Base-by-base conservation (phyloP, 2,797 vertebrate species). In the Helicolenus hilgendorfi region DNA sequence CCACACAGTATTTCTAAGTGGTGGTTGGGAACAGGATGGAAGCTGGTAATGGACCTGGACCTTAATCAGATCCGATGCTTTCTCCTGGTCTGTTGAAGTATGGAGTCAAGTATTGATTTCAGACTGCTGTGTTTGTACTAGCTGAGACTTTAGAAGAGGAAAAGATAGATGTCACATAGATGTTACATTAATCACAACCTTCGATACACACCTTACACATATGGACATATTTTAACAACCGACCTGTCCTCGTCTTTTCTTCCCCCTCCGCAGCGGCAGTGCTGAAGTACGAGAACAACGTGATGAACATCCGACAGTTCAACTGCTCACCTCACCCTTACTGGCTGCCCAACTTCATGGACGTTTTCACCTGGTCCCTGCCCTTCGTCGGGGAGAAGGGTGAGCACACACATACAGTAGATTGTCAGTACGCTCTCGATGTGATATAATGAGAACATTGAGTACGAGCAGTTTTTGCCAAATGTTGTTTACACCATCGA, bases 311-410 rank as follows among this genome's bases (percentile, higher is more conserved):
- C 88, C 93, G 97, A 14, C 97, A 97, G 96, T 98, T 98, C 89
- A 98, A 98, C 93, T 98, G 97, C 92, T 98, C 97, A 79, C 97
- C 97, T 84, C 97, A 98, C 71, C 97, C 97, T 4, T 98, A 98
- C 95, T 98, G 97, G 97, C 95, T 98, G 91, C 97, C 97, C 85
- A 98, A 98, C 96, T 98, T 98, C 93, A 98, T 98, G 97, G 97
- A 98, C 3, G 97, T 98, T 1, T 98, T 98, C 94, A 97, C 97
- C 64, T 98, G 97, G 97, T 98, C 97, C 35, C 94, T 98, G 90
- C 97, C 97, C 1, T 98, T 98, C 1, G 97, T 97, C 0, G 97
- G 97, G 2, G 97, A 98, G 86, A 98, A 98, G 90, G 97, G 97
- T 97, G 81, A 89, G 91, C 45, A 11, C 3, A 1, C 22, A 24